Evolutionary conservation across 2,888 invertebrate species (phyloP), one percentile per base, ranked within the genome.

Genomic region (Sarcophaga carnaria): DNA sequence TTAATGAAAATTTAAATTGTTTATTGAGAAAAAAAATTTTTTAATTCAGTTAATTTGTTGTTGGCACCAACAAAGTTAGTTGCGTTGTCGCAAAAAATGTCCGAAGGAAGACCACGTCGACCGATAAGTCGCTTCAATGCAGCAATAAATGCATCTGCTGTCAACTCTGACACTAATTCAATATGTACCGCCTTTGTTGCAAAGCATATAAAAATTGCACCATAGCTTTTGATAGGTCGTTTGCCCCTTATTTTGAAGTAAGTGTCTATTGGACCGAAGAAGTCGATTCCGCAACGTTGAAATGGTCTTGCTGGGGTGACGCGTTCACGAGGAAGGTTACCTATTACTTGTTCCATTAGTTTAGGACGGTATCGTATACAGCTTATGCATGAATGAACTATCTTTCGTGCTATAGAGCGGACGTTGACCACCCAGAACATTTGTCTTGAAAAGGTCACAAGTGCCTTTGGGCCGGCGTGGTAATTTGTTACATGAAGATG

Each of bases 191-290:
- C 80, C 8, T 85, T 82, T 22, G 78, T 80, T 27, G 81, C 62
- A 5, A 87, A 54, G 22, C 84, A 85, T 11, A 87, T 72, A 62
- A 87, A 85, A n/a, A 85, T 78, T 12, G 77, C 71, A 25, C 85
- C 75, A 63, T 85, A 87, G 6, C 82, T 80, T 75, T 85, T 83
- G 17, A 80, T 76, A 2, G 80, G 80, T 37, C 59, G 70, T 54
- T 80, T 83, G 22, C 81, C 86, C 22, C 86, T 78, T 47, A 47
- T 12, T 47, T 47, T 47, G 47, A 47, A 47, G 47, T 47, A 47
- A 1, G 47, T 47, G 47, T 74, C 59, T 2, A 86, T 77, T 66
- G 86, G 74, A 22, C 86, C 83, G 72, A 78, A 88, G 27, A 82
- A 88, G 20, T 84, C 80, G 8, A 85, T 64, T 54, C 59, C 81